A percentile compares a stretch with the other conserved stretches of the same genome.
Conservation (phyloP, 2,888 invertebrate species). For the Drosophila siamana region DNA sequence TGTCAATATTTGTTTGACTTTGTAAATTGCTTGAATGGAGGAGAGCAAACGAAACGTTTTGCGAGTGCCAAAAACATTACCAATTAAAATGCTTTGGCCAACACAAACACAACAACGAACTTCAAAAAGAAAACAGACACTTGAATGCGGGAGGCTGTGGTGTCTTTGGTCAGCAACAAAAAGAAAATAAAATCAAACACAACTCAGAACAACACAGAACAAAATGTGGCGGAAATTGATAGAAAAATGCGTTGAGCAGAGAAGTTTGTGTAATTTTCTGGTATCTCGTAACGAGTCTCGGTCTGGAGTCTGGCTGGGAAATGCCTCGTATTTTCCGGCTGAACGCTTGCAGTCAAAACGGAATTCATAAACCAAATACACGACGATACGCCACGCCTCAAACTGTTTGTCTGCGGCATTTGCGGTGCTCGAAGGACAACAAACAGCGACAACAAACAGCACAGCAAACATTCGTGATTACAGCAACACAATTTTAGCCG, state of each 20-base stretch:
- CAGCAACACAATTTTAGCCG: constrained; percentile 40
- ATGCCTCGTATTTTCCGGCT: constrained; percentile 63
- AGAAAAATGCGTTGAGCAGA: constrained; percentile 33
- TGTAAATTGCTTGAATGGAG: constrained; percentile 62
- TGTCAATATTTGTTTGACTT: constrained; percentile 55
- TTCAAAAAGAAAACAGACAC: constrained; percentile 23
- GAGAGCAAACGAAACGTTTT: constrained; percentile 49
- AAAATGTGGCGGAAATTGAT: constrained; percentile 44
- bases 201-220: constrained; percentile 11
- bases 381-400: constrained; percentile 40
- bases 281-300: not conserved
- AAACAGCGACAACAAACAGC: constrained; percentile 31
- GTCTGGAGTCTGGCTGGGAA: constrained; percentile 2
- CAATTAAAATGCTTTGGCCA: constrained; percentile 60
- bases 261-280: constrained; percentile 24
- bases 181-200: constrained; percentile 18
- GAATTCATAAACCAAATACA: constrained; percentile 72
- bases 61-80: constrained; percentile 19
- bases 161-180: constrained; percentile 20
- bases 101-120: constrained; percentile 21
- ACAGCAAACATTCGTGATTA: constrained; percentile 59
- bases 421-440: constrained; percentile 48
- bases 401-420: constrained; percentile 67
- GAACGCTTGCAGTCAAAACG: constrained; percentile 67
- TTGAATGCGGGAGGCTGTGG: constrained; percentile 33